Percentiles rank a stretch among this genome's conserved stretches.
These are phyloP conservation scores for Buathra laborator DNA, from an alignment of 2,888 invertebrate species.

Conservation along the genomic window DNA sequence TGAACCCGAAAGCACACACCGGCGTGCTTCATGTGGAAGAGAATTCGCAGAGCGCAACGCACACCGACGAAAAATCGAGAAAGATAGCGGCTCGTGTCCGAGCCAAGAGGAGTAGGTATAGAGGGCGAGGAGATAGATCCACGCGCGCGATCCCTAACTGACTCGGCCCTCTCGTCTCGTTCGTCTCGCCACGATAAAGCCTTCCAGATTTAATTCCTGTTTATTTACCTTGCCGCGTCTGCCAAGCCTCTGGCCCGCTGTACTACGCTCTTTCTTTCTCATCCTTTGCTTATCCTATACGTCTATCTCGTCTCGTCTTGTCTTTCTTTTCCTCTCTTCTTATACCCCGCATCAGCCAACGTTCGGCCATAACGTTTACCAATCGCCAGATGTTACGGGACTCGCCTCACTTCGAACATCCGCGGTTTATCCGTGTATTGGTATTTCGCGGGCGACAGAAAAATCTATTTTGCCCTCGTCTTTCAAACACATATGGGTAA, in stretches of 20 bases:
- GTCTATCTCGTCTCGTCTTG: slow-evolving; percentile 69
- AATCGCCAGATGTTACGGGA: slow-evolving; percentile 83
- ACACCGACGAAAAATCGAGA: slow-evolving; percentile 51
- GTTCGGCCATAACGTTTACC: slow-evolving; percentile 79
- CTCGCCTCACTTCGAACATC: slow-evolving; percentile 29
- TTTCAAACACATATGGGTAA: background rate
- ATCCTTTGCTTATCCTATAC: slow-evolving; percentile 67
- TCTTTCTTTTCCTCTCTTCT: slow-evolving; percentile 39
- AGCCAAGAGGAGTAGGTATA: background rate
- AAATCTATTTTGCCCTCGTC: slow-evolving; percentile 72
- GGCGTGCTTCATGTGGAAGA: slow-evolving; percentile 61
- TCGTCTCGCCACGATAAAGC: slow-evolving; percentile 76
- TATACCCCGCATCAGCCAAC: slow-evolving; percentile 45
- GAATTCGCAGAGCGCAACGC: slow-evolving; percentile 25
- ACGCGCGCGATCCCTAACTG: slow-evolving; percentile 58
- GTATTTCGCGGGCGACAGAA: slow-evolving; percentile 76
- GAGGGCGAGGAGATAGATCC: slow-evolving; percentile 56
- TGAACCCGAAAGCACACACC: slow-evolving; percentile 67
- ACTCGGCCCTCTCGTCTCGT: slow-evolving; percentile 46
- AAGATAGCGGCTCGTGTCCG: slow-evolving; percentile 44
- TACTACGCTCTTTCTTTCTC: slow-evolving; percentile 65
- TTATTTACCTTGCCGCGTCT: slow-evolving; percentile 82
- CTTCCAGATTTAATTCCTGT: slow-evolving; percentile 84
- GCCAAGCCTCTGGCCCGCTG: slow-evolving; percentile 71
- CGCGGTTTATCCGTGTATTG: slow-evolving; percentile 13